Percentiles rank a stretch among this genome's conserved stretches.
These are phyloP conservation scores for Syrphus vitripennis DNA, from an alignment of 2,888 invertebrate species.

Conservation along the genomic window DNA sequence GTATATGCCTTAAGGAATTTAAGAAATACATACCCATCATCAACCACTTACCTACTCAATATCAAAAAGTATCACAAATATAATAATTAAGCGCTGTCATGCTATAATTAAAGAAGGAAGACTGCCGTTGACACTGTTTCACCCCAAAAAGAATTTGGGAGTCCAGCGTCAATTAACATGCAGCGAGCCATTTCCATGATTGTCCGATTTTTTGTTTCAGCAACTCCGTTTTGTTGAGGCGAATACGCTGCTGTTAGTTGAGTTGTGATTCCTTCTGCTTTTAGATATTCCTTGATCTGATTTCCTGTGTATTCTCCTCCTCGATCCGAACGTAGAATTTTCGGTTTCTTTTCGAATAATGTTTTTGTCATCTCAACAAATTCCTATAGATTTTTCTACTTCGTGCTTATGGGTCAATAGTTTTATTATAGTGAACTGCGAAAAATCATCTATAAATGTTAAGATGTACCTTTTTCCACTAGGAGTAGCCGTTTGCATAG, in stretches of 20 bases:
- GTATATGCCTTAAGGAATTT: slow-evolving; percentile 6
- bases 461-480: neutral
- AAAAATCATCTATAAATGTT: neutral
- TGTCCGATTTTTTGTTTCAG: no score
- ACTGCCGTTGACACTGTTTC: neutral
- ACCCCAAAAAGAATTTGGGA: neutral
- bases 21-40: slow-evolving; percentile 9
- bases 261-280: neutral
- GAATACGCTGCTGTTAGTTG: neutral
- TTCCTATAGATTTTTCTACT: neutral
- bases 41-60: slow-evolving; percentile 13
- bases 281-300: no score
- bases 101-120: slow-evolving; percentile 71
- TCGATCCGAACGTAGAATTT: no score
- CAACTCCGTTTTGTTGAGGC: neutral
- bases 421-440: neutral
- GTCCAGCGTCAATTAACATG: neutral
- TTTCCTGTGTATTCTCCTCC: no score
- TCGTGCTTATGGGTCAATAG: neutral
- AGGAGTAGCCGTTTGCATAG: neutral
- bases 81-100: slow-evolving; percentile 74
- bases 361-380: neutral
- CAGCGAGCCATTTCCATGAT: neutral
- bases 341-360: no score
- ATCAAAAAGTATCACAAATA: slow-evolving; percentile 9